These are phyloP conservation scores for Ethmia dodecea DNA, from an alignment of 2,888 invertebrate species.

Conservation along the genomic window DNA sequence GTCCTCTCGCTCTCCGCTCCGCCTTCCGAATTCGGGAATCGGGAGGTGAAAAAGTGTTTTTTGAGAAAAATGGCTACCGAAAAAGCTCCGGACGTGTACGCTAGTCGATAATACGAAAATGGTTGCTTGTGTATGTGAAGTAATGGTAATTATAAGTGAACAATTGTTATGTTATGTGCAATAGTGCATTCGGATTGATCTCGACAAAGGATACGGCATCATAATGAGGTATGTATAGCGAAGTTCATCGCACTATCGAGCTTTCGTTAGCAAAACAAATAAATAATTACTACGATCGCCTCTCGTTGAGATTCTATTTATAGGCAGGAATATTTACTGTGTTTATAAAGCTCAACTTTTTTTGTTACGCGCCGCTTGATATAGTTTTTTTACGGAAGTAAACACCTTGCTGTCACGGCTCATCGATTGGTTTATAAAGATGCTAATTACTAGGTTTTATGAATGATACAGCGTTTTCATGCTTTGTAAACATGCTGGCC, in stretches of 20 bases:
- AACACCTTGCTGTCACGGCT: slow-evolving; percentile 52
- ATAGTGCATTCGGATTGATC: slow-evolving; percentile 70
- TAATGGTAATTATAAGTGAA: slow-evolving; percentile 71
- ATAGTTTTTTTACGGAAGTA: slow-evolving; percentile 47
- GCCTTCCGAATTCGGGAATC: slow-evolving; percentile 60
- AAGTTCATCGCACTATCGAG: slow-evolving; percentile 60
- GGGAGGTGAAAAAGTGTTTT: slow-evolving; percentile 56
- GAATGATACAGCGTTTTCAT: slow-evolving; percentile 54
- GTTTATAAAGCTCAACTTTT: slow-evolving; percentile 41
- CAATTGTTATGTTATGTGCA: slow-evolving; percentile 71
- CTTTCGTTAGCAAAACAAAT: slow-evolving; percentile 72
- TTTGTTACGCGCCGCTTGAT: slow-evolving; percentile 21
- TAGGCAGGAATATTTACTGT: slow-evolving; percentile 45
- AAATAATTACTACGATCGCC: slow-evolving; percentile 54
- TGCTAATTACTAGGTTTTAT: slow-evolving; percentile 57
- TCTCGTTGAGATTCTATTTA: slow-evolving; percentile 59
- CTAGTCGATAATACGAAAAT: slow-evolving; percentile 58
- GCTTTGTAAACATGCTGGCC: slow-evolving; percentile 27
- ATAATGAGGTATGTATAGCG: slow-evolving; percentile 71
- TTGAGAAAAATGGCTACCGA: slow-evolving; percentile 72
- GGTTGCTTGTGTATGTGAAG: slow-evolving; percentile 58
- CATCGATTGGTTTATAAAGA: slow-evolving; percentile 63
- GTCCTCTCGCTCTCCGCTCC: slow-evolving; percentile 50
- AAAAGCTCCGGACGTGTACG: slow-evolving; percentile 49
- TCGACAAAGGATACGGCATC: slow-evolving; percentile 66